Conservation (phyloP, 2,797 vertebrate species). For the Xenops minutus region DNA sequence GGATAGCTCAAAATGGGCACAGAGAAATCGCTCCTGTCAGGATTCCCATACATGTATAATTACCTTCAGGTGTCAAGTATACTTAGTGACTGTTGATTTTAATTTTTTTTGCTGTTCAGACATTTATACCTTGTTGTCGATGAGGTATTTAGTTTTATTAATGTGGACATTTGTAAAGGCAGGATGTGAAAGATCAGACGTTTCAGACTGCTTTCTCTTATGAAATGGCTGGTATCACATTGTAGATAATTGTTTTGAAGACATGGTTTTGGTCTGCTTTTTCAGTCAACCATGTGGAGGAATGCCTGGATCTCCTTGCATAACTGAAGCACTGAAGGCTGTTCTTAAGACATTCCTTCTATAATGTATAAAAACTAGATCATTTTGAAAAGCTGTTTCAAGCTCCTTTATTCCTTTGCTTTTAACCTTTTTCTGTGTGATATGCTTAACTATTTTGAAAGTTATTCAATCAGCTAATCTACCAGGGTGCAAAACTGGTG, state of each 20-base stretch:
- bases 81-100: constrained; percentile 13
- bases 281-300: neutral
- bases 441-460: constrained; percentile 6
- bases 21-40: constrained; percentile 36
- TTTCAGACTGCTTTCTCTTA: constrained; percentile 4
- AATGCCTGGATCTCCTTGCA: neutral
- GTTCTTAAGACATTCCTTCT: neutral
- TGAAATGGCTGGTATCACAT: neutral
- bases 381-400: neutral
- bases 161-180: neutral
- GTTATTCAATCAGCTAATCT: constrained; percentile 29
- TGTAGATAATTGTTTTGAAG: constrained; percentile 48
- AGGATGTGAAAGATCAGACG: constrained; percentile 34
- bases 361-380: neutral
- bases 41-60: constrained; percentile 47
- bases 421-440: neutral
- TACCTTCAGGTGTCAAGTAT: constrained; percentile 33
- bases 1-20: constrained; percentile 35
- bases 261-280: neutral
- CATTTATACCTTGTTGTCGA: neutral
- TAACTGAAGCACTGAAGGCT: neutral
- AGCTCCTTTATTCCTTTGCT: neutral
- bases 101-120: constrained; percentile 4
- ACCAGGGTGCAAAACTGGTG: neutral
- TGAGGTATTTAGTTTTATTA: constrained; percentile 56